Base-by-base conservation (phyloP, 2,113 vertebrate species). In the Sapajus apella region DNA sequence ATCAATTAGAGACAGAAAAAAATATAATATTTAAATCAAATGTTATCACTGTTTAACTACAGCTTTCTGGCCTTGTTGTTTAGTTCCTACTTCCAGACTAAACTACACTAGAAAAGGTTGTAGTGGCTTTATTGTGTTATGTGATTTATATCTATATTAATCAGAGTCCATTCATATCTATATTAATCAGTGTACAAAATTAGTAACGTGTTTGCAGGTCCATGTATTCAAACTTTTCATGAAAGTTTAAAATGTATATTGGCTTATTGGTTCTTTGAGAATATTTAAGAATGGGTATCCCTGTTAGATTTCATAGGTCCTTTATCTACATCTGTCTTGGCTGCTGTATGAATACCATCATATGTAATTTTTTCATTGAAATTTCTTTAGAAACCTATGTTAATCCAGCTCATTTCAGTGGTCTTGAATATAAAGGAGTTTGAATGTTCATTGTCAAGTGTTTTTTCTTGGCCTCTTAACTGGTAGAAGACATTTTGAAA, bases 1-100 rank as follows among this genome's bases (percentile, higher is more conserved):
- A 97, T 97, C 97, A 98, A 97, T 98, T 97, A 97, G 35, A 97
- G 73, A 55, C 18, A 58, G 94, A 82, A 94, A 94, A 96, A 96
- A 95, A 79, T 56, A 72, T 89, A 96, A 94, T 86, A 92, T 97
- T 97, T 96, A 90, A 96, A 86, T 98, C 96, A 98, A 4, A 96
- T 98, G 77, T 97, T 97, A 80, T 64, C 77, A 68, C 27, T 96
- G 30, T 96, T 97, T 96, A 70, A 84, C 87, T 84, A 80, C 76
- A 96, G 87, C 75, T 90, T 95, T 40, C 90, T 89, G 89, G 73
- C 90, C 96, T 97, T 94, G 90, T 95, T 96, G n/a, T 86, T 76
- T 75, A 90, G 68, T 35, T 68, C 61, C 58, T 43, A 4, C 20
- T 40, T 80, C 50, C 35, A 20, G 25, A 50, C 85, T 96, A 56